Evolutionary conservation across 2,113 vertebrate species (phyloP).

Genomic region (Delphinus delphis): DNA sequence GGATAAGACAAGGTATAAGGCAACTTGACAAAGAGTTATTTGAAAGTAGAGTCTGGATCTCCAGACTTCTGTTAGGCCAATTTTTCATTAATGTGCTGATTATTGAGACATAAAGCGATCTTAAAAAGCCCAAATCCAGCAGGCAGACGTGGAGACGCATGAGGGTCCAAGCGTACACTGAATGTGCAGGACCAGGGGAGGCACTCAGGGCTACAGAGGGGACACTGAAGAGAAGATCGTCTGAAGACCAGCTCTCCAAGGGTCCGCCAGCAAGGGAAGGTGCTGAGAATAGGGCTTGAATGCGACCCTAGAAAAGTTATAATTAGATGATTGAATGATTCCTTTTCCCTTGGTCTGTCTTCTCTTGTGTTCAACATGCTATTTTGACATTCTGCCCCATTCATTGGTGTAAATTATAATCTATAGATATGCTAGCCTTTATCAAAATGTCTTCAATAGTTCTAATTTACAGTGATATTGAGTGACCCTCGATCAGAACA

Average conservation of each 20-base stretch:
- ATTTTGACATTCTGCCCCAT: not conserved
- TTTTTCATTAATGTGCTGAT: not conserved
- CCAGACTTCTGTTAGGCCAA: not conserved
- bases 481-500: not conserved
- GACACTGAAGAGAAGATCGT: not conserved
- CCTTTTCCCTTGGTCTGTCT: not conserved
- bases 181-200: not conserved
- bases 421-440: not conserved
- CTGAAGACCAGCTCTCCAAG: not conserved
- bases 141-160: not conserved
- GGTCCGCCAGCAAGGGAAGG: accelerated
- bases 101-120: not conserved
- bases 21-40: constrained; percentile 2
- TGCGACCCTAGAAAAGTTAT: not conserved
- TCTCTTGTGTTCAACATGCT: not conserved
- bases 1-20: not conserved
- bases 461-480: not conserved
- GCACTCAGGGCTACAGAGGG: accelerated
- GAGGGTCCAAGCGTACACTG: not conserved
- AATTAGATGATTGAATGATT: not conserved
- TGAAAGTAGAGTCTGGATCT: not conserved
- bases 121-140: not conserved
- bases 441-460: not conserved
- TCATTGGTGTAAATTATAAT: not conserved
- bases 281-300: not conserved